A percentile compares a stretch with the other conserved stretches of the same genome.
These are phyloP conservation scores for Euwallacea similis DNA, from an alignment of 1,140 invertebrate species.

Conservation along the genomic window DNA sequence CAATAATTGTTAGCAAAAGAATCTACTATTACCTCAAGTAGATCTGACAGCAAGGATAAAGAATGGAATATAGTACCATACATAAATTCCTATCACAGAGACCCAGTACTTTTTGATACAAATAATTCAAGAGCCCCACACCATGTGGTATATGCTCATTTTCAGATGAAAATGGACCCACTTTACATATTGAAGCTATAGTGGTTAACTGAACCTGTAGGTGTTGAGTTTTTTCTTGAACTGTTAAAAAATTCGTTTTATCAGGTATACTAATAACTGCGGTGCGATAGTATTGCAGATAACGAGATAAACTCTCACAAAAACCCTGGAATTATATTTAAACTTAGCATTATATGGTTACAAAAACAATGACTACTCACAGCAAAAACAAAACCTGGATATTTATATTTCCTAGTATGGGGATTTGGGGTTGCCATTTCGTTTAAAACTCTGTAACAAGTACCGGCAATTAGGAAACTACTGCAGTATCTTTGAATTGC, in stretches of 20 bases:
- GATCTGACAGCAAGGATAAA: slow-evolving; percentile 51
- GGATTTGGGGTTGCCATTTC: slow-evolving; percentile 43
- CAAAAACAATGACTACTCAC: slow-evolving; percentile 38
- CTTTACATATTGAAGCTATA: slow-evolving; percentile 48
- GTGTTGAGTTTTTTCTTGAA: slow-evolving; percentile 43
- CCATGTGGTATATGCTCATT: slow-evolving; percentile 44
- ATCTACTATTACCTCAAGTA: slow-evolving; percentile 40
- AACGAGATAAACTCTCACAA: slow-evolving; percentile 48
- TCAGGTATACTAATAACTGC: slow-evolving; percentile 46
- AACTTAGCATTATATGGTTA: background rate
- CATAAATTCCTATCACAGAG: slow-evolving; percentile 45
- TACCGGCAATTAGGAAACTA: slow-evolving; percentile 46
- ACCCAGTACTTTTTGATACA: slow-evolving; percentile 48
- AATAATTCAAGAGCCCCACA: slow-evolving; percentile 50
- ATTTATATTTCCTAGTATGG: slow-evolving; percentile 41
- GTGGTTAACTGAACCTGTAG: slow-evolving; percentile 45
- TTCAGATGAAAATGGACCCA: slow-evolving; percentile 42
- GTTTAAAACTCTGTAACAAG: slow-evolving; percentile 48
- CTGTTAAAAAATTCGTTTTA: slow-evolving; percentile 42
- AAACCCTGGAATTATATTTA: slow-evolving; percentile 44
- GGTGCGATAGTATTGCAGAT: slow-evolving; percentile 47
- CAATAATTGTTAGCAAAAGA: background rate
- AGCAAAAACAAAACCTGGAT: slow-evolving; percentile 48
- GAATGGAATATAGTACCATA: slow-evolving; percentile 48
- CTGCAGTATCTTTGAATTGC: slow-evolving; percentile 44